Evolutionary conservation across 2,888 invertebrate species (phyloP).

Genomic region (Scaptomyza caliginosa): DNA sequence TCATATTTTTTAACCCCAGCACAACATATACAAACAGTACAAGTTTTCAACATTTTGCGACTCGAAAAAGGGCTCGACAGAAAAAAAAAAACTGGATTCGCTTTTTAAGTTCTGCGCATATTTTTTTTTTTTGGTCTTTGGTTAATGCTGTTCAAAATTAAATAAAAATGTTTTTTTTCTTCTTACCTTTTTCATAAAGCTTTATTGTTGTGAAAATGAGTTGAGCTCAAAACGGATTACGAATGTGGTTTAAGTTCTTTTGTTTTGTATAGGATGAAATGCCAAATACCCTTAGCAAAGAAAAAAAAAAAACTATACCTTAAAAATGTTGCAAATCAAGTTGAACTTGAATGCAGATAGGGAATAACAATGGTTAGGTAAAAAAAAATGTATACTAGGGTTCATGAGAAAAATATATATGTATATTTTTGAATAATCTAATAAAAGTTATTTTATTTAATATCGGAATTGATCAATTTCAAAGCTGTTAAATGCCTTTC

Average conservation of each 20-base stretch:
- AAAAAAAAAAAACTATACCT: background rate
- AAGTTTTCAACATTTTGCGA: conserved; percentile 61
- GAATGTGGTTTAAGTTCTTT: conserved; percentile 9
- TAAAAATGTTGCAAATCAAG: conserved; percentile 28
- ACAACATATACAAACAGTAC: conserved; percentile 25
- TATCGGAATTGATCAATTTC: no score
- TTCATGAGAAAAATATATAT: no score
- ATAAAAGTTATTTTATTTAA: no score
- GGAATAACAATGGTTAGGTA: conserved; percentile 5
- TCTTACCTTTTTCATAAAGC: conserved; percentile 22
- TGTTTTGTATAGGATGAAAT: conserved; percentile 4
- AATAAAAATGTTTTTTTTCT: conserved; percentile 64
- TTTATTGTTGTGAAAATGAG: conserved; percentile 43
- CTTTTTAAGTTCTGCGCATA: conserved; percentile 29
- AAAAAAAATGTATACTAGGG: no score
- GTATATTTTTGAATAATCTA: no score
- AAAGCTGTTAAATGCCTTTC: background rate
- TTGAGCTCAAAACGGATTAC: conserved; percentile 33
- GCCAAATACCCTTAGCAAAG: conserved; percentile 5
- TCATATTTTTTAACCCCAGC: conserved; percentile 50
- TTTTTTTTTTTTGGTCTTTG: conserved; percentile 11
- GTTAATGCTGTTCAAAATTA: conserved; percentile 43
- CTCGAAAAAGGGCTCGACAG: conserved; percentile 25
- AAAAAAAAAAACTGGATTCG: conserved; percentile 51
- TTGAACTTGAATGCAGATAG: conserved; percentile 9